Conservation (phyloP, 2,797 vertebrate species). For the Tenualosa ilisha region DNA sequence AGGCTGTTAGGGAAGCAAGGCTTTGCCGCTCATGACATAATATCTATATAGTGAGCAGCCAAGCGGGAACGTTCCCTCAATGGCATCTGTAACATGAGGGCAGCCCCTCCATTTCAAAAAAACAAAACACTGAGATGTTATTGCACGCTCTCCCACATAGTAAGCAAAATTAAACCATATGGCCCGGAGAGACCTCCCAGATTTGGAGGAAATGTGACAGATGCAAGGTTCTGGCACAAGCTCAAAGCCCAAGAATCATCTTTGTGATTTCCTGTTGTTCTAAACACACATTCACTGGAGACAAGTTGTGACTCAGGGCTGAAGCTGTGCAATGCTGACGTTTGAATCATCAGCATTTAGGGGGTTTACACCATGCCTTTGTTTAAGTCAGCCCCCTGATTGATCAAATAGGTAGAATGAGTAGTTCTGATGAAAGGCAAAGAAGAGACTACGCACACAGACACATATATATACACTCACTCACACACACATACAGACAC, state of each 20-base stretch:
- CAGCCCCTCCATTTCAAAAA: neutral
- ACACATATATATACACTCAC: neutral
- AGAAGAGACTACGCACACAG: neutral
- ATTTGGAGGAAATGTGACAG: constrained; percentile 67
- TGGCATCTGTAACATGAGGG: constrained; percentile 43
- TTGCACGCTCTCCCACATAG: constrained; percentile 59
- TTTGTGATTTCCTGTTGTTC: constrained; percentile 62
- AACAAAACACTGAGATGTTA: constrained; percentile 55
- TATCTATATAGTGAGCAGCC: neutral
- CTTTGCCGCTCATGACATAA: constrained; percentile 44
- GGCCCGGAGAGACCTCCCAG: constrained; percentile 71
- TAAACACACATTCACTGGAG: constrained; percentile 48
- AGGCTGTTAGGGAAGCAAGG: neutral
- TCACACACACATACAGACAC: neutral
- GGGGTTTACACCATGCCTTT: neutral
- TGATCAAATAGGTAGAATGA: constrained; percentile 6
- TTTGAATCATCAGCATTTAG: neutral
- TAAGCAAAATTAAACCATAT: constrained; percentile 56
- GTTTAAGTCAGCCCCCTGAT: neutral
- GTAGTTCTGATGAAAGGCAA: neutral
- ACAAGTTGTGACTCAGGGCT: neutral
- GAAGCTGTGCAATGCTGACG: neutral
- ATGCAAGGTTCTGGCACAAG: constrained; percentile 54
- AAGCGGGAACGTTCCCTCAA: constrained; percentile 12
- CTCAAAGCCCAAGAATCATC: constrained; percentile 66